These are phyloP conservation scores for Bufotes viridis DNA, from an alignment of 2,797 vertebrate species.

Conservation along the genomic window DNA sequence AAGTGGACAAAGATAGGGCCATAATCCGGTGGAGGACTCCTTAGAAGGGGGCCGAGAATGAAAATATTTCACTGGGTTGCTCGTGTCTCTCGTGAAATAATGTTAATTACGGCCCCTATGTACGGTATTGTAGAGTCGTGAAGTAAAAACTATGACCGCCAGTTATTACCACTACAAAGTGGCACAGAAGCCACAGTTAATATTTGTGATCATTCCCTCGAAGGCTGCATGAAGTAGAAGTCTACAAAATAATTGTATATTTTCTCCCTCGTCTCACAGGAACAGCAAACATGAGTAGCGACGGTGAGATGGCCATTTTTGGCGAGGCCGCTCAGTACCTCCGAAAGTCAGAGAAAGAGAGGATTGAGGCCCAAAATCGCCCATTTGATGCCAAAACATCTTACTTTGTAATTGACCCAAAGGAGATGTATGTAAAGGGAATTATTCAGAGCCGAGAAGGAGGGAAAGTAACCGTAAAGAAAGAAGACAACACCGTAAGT, in stretches of 20 bases:
- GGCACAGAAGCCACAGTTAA: no score
- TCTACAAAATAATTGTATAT: neutral
- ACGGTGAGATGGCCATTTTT: slow-evolving; percentile 71
- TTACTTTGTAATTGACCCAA: slow-evolving; percentile 71
- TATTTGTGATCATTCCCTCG: no score
- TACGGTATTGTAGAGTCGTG: no score
- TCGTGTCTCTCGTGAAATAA: no score
- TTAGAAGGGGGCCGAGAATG: neutral
- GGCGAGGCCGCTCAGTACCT: slow-evolving; percentile 74
- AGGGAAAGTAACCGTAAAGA: slow-evolving; percentile 75
- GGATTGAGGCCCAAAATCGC: slow-evolving; percentile 74
- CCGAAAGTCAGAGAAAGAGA: slow-evolving; percentile 74
- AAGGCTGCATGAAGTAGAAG: neutral
- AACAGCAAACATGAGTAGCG: slow-evolving; percentile 61
- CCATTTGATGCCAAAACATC: slow-evolving; percentile 77
- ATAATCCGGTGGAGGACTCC: neutral
- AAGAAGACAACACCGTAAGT: slow-evolving; percentile 61
- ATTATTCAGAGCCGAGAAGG: slow-evolving; percentile 69
- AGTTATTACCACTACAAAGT: no score
- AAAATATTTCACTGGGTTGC: neutral
- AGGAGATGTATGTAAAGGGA: slow-evolving; percentile 76
- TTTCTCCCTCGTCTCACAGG: neutral
- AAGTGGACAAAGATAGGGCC: neutral
- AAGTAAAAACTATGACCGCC: no score
- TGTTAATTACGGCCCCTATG: no score